Base-by-base conservation (phyloP, 2,113 vertebrate genomes). In the Semnopithecus entellus region DNA sequence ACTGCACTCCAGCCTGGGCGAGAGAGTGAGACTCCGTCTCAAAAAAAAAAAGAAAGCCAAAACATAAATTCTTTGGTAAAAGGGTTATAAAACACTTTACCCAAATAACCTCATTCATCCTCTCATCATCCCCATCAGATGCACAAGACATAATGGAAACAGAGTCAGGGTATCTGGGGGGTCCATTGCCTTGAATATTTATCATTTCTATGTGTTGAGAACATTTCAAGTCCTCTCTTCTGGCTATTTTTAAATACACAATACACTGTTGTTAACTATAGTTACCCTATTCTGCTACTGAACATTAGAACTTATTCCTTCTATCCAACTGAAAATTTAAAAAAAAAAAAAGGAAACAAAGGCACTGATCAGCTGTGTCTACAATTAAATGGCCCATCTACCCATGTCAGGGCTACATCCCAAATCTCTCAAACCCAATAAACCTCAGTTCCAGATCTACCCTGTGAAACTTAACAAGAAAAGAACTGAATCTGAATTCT, bases 361-460 rank as follows among this genome's bases (percentile, higher is more conserved):
- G 38, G 73, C n/a, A 82, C 6, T 92, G 23, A 57, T 52, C 48
- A 88, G 12, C 55, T 90, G 6, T 8, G 32, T 6, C 85, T 79
- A 82, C 12, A 38, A 64, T 78, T 78, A 95, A 86, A 82, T 22
- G 22, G 86, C 30, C 25, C 72, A 88, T 66, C 38, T 16, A 88
- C 23, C 20, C 73, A 89, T 27, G 17, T 22, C 59, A 90, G n/a
- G 38, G 55, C 52, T 72, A 52, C 5, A 86, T 40, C 17, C 50
- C 43, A 85, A 80, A 88, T 90, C 66, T 96, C 89, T 85, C 9
- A 72, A 70, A 72, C 17, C 66, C n/a, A 80, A 11, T 43, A 83
- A 94, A 73, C 11, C 27, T 88, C 48, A 93, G 59, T 13, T 91
- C n/a, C 88, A 93, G 64, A 88, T 59, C 57, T 94, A 93, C 12